Evolutionary conservation across 2,888 invertebrate species (phyloP).

Genomic region (Rhingia campestris): DNA sequence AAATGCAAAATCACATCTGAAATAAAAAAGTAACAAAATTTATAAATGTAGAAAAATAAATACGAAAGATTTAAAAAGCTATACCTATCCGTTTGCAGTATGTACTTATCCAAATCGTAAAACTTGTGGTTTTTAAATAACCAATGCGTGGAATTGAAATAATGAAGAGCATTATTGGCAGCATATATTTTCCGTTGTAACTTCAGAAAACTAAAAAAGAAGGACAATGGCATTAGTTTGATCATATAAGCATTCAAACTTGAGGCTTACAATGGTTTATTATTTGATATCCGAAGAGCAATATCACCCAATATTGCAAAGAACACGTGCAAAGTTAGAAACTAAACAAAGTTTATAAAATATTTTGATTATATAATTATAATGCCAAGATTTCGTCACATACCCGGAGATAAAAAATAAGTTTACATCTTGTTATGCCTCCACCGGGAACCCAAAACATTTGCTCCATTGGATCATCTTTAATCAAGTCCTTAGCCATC

Average conservation of each 20-base stretch:
- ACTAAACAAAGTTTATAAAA: constrained; percentile 79
- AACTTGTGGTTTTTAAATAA: constrained; percentile 87
- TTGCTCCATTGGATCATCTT: constrained; percentile 87
- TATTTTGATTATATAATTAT: neutral
- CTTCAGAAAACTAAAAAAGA: constrained; percentile 86
- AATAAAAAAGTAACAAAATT: constrained; percentile 28
- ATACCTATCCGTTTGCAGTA: constrained; percentile 48
- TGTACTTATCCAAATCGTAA: constrained; percentile 69
- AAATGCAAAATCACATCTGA: constrained; percentile 76
- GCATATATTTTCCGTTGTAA: constrained; percentile 91
- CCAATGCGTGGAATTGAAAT: constrained; percentile 92
- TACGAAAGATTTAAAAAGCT: neutral
- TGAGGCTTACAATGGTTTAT: constrained; percentile 87
- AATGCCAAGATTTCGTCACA: constrained; percentile 23
- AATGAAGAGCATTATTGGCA: constrained; percentile 88
- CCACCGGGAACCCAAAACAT: constrained; percentile 88
- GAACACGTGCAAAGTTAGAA: constrained; percentile 89
- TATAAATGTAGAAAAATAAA: constrained; percentile 5
- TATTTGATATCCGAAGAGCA: constrained; percentile 86
- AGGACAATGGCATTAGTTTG: neutral
- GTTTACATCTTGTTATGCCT: constrained; percentile 84
- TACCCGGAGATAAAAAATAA: constrained; percentile 87
- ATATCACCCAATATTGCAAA: constrained; percentile 91
- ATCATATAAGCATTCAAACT: neutral
- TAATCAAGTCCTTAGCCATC: constrained; percentile 84